Evolutionary conservation across 1,140 invertebrate genomes (phyloP), one percentile per base, ranked within the genome.

Genomic region (Drosophila nigromelanica): DNA sequence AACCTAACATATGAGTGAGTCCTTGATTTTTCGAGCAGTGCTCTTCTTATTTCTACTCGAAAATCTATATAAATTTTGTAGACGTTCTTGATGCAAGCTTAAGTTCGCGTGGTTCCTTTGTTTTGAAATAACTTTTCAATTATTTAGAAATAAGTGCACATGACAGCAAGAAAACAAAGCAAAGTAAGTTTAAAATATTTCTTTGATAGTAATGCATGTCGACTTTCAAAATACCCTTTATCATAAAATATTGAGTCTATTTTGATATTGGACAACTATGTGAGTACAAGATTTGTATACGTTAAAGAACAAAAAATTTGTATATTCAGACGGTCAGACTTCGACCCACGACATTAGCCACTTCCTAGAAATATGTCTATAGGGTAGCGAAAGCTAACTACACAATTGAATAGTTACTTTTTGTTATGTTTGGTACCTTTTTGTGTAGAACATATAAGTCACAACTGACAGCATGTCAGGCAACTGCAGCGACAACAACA

Each of bases 1-100:
- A 89, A 89, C 79, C 79, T 83, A 89, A 87, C 79, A 89, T 89
- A 89, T 83, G 83, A 87, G 76, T 58, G 73, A 83, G 81, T 64
- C 67, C 83, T 87, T 83, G 79, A 89, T 83, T 89, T 82, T 74
- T 62, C 35, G 43, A 60, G 68, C 55, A 73, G 67, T 33, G 6
- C 67, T 72, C 27, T 52, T 54, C 18, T 24, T 42, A 62, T 52
- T 62, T 50, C 54, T 30, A 24, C 11, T 10, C 5, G 4, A 37
- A 59, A 59, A 51, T 80, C 54, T 62, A 77, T 68, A 80, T 77
- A 80, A 60, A 81, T 81, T 73, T 79, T 40, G 11, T 64, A 75
- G 74, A 56, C 56, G 52, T 40, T 73, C 56, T 78, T 27, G 18
- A 15, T 24, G 24, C 30, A 18, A 7, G 39, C 21, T 52, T 54